phyloP scores from a whole-genome alignment of 2,113 vertebrate genomes.

The Siniperca knerii region DNA sequence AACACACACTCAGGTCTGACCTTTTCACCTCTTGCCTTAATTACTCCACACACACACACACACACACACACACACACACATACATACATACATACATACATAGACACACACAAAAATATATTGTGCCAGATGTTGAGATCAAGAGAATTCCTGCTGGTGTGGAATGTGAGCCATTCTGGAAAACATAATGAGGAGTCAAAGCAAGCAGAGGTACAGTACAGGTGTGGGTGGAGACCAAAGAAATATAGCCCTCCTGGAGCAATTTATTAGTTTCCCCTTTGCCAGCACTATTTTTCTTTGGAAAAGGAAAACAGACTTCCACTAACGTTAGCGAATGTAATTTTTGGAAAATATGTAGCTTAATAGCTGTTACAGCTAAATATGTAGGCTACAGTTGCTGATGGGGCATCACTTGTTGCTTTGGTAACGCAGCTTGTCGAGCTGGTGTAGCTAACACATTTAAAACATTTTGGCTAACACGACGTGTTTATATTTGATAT shows the following conservation, averaged over 20 bases:
- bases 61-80: conserved; percentile 33
- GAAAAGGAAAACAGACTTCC: background rate
- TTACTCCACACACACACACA: conserved; percentile 53
- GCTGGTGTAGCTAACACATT: background rate
- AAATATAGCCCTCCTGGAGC: conserved; percentile 23
- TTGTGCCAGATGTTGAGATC: conserved; percentile 76
- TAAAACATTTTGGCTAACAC: background rate
- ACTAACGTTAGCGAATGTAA: background rate
- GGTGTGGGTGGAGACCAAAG: conserved; percentile 65
- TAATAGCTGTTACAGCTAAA: background rate
- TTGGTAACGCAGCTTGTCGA: background rate
- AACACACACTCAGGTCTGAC: conserved; percentile 46
- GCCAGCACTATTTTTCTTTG: conserved; percentile 24
- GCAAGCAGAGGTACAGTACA: conserved; percentile 52
- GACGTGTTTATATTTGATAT: background rate
- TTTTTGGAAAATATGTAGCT: conserved; percentile 16
- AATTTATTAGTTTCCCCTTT: conserved; percentile 42
- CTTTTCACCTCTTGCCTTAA: conserved; percentile 72
- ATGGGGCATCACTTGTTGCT: conserved; percentile 31
- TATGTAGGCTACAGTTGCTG: background rate
- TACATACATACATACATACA: background rate
- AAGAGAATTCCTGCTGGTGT: conserved; percentile 69
- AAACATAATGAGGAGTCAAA: conserved; percentile 70
- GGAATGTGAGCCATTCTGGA: conserved; percentile 76
- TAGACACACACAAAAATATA: conserved; percentile 2